phyloP scores from a whole-genome alignment of 2,888 invertebrate species.

The Amphimallon solstitiale region DNA sequence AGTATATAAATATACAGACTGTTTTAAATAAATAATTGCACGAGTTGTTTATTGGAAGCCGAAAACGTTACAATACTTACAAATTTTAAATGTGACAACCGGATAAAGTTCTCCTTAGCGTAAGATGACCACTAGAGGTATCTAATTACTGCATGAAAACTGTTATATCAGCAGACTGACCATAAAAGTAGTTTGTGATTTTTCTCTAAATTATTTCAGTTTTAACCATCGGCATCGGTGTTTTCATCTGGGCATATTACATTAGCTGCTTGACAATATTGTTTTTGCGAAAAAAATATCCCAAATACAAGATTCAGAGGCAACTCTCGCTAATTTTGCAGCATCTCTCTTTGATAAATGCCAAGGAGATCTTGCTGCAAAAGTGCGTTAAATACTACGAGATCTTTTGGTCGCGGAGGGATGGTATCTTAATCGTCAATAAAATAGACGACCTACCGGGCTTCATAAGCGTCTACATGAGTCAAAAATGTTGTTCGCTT shows the following conservation, averaged over 20 bases:
- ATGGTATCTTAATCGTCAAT: constrained; percentile 65
- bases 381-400: constrained; percentile 66
- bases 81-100: no score
- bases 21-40: no score
- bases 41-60: no score
- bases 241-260: constrained; percentile 30
- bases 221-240: constrained; percentile 62
- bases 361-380: constrained; percentile 61
- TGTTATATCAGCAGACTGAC: no score
- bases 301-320: constrained; percentile 56
- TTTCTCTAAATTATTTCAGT: constrained; percentile 57
- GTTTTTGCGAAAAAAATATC: constrained; percentile 11
- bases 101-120: no score
- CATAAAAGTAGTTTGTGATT: no score
- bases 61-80: no score
- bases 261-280: constrained; percentile 26
- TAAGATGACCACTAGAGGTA: no score
- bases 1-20: no score
- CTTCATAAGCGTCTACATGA: constrained; percentile 67
- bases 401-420: constrained; percentile 67
- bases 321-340: constrained; percentile 64
- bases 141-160: no score
- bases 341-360: constrained; percentile 63
- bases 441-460: constrained; percentile 63
- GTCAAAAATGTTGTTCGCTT: constrained; percentile 63